These are phyloP conservation scores for Apogon hyalosoma DNA, from an alignment of 2,797 vertebrate species.

Conservation along the genomic window DNA sequence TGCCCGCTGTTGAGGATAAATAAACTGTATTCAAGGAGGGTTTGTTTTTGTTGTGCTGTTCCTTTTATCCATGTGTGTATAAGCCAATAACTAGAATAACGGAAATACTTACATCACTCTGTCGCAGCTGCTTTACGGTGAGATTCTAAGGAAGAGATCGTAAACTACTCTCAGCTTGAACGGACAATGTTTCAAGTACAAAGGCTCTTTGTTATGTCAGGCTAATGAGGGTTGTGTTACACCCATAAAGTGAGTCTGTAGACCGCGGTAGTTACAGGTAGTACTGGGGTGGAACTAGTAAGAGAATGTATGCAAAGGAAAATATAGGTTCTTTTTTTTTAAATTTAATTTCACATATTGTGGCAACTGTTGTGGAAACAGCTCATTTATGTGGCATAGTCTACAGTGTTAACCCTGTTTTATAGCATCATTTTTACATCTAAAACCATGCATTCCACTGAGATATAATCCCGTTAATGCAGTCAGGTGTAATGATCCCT, in stretches of 20 bases:
- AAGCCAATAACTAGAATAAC: slow-evolving; percentile 14
- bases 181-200: slow-evolving; percentile 35
- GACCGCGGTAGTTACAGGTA: not conserved
- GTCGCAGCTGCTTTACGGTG: not conserved
- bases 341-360: too few relatives aligned
- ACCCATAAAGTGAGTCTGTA: not conserved
- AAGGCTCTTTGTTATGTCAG: slow-evolving; percentile 55
- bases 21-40: slow-evolving; percentile 57
- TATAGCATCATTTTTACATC: slow-evolving; percentile 19
- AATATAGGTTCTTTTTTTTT: too few relatives aligned
- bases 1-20: slow-evolving; percentile 65
- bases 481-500: slow-evolving; percentile 60
- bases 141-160: slow-evolving; percentile 12
- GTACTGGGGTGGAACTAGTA: not conserved
- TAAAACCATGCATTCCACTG: slow-evolving; percentile 50
- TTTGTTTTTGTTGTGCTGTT: slow-evolving; percentile 64
- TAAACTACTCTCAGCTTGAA: slow-evolving; percentile 17
- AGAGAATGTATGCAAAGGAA: too few relatives aligned
- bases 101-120: slow-evolving; percentile 16
- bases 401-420: not conserved
- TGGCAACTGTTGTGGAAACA: too few relatives aligned
- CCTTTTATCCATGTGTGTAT: slow-evolving; percentile 49
- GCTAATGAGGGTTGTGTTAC: slow-evolving; percentile 12
- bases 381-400: too few relatives aligned
- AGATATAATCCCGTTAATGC: slow-evolving; percentile 45